Conservation (phyloP, 2,113 vertebrate genomes). For the Pholis gunnellus region DNA sequence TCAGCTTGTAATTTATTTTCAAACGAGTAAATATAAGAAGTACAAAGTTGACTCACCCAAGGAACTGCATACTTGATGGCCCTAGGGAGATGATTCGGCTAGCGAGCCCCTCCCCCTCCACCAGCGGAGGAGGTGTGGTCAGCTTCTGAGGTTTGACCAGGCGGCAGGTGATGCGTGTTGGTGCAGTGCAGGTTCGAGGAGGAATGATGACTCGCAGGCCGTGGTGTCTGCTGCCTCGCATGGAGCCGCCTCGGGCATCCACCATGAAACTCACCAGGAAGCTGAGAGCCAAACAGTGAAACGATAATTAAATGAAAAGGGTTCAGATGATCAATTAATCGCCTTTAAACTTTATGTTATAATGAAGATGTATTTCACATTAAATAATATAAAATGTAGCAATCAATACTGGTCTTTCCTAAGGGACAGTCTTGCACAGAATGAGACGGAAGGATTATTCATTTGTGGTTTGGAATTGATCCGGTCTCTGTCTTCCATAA, state of each 20-base stretch:
- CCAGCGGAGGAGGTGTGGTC: constrained; percentile 89
- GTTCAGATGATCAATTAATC: background rate
- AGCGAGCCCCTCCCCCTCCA: constrained; percentile 93
- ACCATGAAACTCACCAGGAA: constrained; percentile 99
- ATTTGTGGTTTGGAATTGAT: constrained; percentile 22
- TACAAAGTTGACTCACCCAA: constrained; percentile 86
- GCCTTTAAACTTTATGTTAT: background rate
- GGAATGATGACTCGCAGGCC: constrained; percentile 95
- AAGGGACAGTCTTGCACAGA: background rate
- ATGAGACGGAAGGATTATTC: background rate
- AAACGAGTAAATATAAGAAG: background rate
- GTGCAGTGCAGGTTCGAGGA: constrained; percentile 91
- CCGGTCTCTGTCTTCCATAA: background rate
- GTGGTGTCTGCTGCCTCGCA: constrained; percentile 95
- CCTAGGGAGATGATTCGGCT: constrained; percentile 95
- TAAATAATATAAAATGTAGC: background rate
- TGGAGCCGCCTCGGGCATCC: constrained; percentile 95
- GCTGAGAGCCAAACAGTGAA: constrained; percentile 74
- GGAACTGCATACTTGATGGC: constrained; percentile 93
- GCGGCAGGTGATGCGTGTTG: constrained; percentile 96
- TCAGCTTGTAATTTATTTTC: background rate
- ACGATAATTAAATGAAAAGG: background rate
- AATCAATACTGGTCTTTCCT: background rate
- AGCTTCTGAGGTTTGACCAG: constrained; percentile 97
- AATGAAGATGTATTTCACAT: constrained; percentile 7